Evolutionary conservation across 2,797 vertebrate genomes (phyloP), one percentile per base, ranked within the genome.

Genomic region (Nyctibius grandis): DNA sequence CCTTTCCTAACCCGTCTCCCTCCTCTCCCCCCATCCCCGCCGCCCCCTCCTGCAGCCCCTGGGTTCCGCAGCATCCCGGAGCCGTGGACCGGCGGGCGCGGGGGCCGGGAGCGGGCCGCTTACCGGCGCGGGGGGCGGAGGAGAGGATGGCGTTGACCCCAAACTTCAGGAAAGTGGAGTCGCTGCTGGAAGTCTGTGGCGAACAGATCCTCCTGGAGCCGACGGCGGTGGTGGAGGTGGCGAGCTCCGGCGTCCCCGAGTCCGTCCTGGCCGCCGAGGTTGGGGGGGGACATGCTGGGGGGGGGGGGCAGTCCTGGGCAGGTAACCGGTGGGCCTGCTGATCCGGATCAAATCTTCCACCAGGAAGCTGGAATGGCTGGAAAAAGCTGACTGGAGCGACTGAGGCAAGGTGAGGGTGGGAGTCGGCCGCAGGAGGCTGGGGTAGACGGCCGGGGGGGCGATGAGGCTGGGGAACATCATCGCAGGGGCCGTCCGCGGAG

Each of bases 81-180:
- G 36, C 42, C 12, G 7, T 13, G 51, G 28, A 12, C 33, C 9
- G 34, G 44, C 8, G 31, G 44, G 26, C 26, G 40, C 11, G 47
- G 19, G 33, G 13, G 53, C 18, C 11, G 31, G 53, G 53, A 54
- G 60, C 17, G 9, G 0, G 9, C 6, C 15, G 26, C 98, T 99
- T 98, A 99, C 99, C 98, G 68, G 98, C 97, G 80, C 98, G 98
- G 48, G 99, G 98, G 22, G 98, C 93, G 11, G 99, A 99, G 12
- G 99, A 98, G 65, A 99, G 98, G 59, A 99, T 99, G 91, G 99
- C 99, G 53, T 99, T 99, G 91, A 99, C 99, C 48, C 99, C 99
- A 79, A 99, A 99, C 97, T 99, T 99, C 13, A 99, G 98, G 97
- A 98, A 99, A 38, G 98, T 98, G 40, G 99, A 96, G 51, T 99